phyloP scores from a whole-genome alignment of 2,113 vertebrate species.

The Corvus moneduloides region DNA sequence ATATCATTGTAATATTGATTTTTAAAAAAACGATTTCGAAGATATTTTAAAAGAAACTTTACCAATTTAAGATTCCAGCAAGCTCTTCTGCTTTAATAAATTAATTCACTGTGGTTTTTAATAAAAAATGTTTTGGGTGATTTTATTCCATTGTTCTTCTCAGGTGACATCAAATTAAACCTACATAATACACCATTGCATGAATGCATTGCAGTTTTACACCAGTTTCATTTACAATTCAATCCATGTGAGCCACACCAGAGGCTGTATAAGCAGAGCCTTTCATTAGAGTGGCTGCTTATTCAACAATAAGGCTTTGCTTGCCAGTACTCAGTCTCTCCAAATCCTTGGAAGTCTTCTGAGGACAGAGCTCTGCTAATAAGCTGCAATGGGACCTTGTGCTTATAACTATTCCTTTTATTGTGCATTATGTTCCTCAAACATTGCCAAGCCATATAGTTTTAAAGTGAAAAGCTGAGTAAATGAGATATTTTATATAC shows the following conservation, averaged over 20 bases:
- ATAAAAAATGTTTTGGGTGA: not conserved
- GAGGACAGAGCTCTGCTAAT: conserved; percentile 16
- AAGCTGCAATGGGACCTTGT: conserved; percentile 3
- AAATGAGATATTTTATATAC: not conserved
- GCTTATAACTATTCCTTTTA: not conserved
- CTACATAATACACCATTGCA: not conserved
- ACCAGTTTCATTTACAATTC: conserved; percentile 1
- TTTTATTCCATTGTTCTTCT: not conserved
- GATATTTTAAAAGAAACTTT: not conserved
- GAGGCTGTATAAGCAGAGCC: not conserved
- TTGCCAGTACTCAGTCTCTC: not conserved
- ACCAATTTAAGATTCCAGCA: not conserved
- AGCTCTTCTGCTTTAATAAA: not conserved
- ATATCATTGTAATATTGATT: not conserved
- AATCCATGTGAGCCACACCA: not conserved
- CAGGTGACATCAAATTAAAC: not conserved
- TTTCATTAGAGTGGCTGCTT: conserved; percentile 28
- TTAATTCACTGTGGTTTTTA: not conserved
- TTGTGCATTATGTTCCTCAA: not conserved
- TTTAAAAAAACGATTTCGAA: not conserved
- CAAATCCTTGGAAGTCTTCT: conserved; percentile 13
- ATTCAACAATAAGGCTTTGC: conserved; percentile 3
- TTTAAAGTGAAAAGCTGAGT: not conserved
- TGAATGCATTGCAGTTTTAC: not conserved
- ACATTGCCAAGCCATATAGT: not conserved